phyloP scores from a whole-genome alignment of 2,113 vertebrate species.

The Microcebus murinus region DNA sequence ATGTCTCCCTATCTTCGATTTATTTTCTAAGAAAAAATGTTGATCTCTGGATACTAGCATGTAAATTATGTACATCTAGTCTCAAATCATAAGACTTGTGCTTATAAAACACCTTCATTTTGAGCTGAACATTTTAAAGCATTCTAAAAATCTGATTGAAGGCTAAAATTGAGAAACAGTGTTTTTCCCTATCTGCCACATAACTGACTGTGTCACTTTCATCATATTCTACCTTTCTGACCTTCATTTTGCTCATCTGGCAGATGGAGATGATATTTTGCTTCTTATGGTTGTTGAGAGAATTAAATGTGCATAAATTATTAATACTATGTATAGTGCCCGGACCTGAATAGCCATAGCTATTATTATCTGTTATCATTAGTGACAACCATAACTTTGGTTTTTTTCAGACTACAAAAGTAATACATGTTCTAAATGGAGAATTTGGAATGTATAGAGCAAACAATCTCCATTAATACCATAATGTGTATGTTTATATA shows the following conservation, averaged over 20 bases:
- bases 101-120: neutral
- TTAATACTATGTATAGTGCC: neutral
- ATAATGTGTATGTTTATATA: neutral
- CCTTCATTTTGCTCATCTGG: neutral
- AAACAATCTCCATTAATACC: slow-evolving; percentile 8
- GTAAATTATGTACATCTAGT: neutral
- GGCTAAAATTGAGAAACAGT: neutral
- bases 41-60: neutral
- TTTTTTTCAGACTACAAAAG: neutral
- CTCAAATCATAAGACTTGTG: neutral
- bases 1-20: no score
- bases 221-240: neutral
- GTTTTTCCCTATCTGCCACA: neutral
- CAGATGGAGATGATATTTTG: neutral
- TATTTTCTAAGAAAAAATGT: no score
- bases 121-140: neutral
- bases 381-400: neutral
- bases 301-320: neutral
- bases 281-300: neutral
- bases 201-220: neutral
- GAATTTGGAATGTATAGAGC: neutral
- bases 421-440: neutral
- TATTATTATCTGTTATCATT: neutral
- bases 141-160: slow-evolving; percentile 38
- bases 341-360: neutral